Base-by-base conservation (phyloP, 2,797 vertebrate species). In the Cossypha caffra region DNA sequence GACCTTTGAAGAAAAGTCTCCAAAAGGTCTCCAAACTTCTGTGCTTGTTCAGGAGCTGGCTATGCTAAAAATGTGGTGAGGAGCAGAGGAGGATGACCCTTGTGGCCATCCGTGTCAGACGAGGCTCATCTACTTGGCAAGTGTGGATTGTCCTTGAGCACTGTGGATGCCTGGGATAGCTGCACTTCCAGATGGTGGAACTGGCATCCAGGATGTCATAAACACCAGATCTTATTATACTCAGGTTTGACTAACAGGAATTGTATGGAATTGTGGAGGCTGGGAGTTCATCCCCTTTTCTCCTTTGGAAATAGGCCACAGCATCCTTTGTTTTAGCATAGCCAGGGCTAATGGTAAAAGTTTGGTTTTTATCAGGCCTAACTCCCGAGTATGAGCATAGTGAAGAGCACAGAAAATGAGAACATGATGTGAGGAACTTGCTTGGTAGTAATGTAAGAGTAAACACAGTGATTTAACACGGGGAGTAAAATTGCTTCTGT, bases 381-480 rank as follows among this genome's bases (percentile, higher is more conserved):
- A 35, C 17, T 64, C 57, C 20, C 16, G 47, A 33, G 10, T 43
- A 5, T 62, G 33, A 66, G 28, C 13, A 7, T 47, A 26, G 33
- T 73, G 40, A 80, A 86, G 42, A 78, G 40, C 69, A 61, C 19
- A 66, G 76, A 79, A 94, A 72, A 94, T 42, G 13, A 52, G 31
- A 68, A 74, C 16, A 1, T 0, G 3, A 35, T 28, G 33, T n/a
- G 76, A 93, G 52, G 25, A 86, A 26, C 77, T 79, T 73, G 64
- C 13, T 51, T 82, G 66, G 8, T 69, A 75, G 58, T 47, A 73
- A 40, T 67, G 14, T 15, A 48, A 67, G 48, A 77, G 47, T 86
- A 73, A 92, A 88, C n/a, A n/a, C n/a, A 84, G 73, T 58, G 43
- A 84, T 88, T 90, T 84, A 92, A 90, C 55, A 73, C 12, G 4